Conservation (phyloP, 92 coral and sea anemone genomes). For the Porites cylindrica region DNA sequence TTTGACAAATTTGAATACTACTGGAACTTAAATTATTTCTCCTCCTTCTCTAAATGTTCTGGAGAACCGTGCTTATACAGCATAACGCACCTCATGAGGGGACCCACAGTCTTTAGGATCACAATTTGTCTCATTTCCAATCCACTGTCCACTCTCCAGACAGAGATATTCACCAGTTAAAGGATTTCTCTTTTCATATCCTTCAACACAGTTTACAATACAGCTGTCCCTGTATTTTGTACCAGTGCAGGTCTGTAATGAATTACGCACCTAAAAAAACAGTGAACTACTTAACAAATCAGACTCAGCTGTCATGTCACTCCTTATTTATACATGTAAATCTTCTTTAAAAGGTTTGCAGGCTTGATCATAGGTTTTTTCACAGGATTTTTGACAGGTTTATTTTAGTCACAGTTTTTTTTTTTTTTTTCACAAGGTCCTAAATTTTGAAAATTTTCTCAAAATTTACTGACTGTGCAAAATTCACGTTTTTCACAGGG, state of each 20-base stretch:
- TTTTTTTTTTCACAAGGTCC: no score
- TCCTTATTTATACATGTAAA: no score
- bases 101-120: conserved; percentile 23
- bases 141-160: conserved; percentile 44
- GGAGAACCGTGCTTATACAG: no score
- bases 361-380: no score
- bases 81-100: neutral
- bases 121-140: conserved; percentile 37
- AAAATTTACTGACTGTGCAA: no score
- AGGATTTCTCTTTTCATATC: conserved; percentile 23
- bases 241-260: conserved; percentile 27
- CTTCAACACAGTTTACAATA: conserved; percentile 21
- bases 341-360: no score
- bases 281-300: neutral
- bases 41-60: neutral
- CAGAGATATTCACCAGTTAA: conserved; percentile 28
- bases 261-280: neutral
- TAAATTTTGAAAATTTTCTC: no score
- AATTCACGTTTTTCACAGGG: no score
- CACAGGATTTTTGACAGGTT: no score
- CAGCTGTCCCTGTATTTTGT: conserved; percentile 55
- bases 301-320: neutral
- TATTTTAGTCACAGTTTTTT: no score
- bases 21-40: neutral
- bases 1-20: no score